A percentile compares a stretch with the other conserved stretches of the same genome.
phyloP scores from a whole-genome alignment of 2,888 invertebrate species.

The Conops quadrifasciatus region DNA sequence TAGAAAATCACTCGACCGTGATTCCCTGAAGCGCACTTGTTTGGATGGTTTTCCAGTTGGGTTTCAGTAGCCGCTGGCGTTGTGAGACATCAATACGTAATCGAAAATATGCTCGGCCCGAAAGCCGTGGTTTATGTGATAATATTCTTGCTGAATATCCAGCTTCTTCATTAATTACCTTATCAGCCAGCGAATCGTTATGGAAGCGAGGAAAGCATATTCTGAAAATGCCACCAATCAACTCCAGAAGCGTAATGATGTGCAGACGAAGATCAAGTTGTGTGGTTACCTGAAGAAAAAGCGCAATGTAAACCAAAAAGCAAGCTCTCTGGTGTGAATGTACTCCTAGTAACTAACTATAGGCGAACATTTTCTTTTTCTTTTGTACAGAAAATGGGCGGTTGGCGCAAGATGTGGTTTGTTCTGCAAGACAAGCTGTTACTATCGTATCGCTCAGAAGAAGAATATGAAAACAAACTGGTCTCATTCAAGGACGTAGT shows the following conservation, averaged over 20 bases:
- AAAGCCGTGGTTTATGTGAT: not conserved
- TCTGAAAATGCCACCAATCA: not conserved
- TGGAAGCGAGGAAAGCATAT: not conserved
- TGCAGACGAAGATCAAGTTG: constrained; percentile 45
- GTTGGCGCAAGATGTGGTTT: constrained; percentile 58
- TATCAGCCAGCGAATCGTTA: not conserved
- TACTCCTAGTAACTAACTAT: not conserved
- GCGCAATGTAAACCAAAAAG: constrained; percentile 51
- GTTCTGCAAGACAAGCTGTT: constrained; percentile 56
- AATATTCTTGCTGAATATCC: not conserved
- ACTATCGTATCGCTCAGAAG: constrained; percentile 55
- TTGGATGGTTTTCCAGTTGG: constrained; percentile 7
- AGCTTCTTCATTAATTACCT: not conserved
- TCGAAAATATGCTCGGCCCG: not conserved
- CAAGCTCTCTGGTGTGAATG: too few species aligned
- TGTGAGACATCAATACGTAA: constrained; percentile 1
- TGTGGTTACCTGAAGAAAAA: constrained; percentile 58
- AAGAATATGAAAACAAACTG: constrained; percentile 57
- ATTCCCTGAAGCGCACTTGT: constrained; percentile 42
- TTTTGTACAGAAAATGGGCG: constrained; percentile 59
- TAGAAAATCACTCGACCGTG: constrained; percentile 51
- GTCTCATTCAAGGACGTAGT: constrained; percentile 57
- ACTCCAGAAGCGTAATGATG: not conserved
- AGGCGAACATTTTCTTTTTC: constrained; percentile 4
- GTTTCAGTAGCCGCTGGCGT: constrained; percentile 21